Conservation (phyloP, 2,888 invertebrate species). For the Nemurella pictetii region DNA sequence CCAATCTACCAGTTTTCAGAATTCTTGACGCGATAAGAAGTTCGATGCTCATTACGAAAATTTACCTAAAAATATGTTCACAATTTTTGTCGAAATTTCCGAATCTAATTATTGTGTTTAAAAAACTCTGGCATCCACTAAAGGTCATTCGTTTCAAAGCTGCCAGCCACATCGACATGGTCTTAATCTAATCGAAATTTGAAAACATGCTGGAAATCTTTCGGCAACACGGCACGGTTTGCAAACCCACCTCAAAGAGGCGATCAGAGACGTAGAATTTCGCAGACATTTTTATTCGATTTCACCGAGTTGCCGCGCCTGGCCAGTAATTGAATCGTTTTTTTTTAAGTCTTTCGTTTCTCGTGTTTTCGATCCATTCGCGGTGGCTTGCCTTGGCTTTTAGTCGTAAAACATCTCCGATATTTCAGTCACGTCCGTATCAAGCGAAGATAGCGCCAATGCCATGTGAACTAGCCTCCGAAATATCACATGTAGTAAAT, state of each 20-base stretch:
- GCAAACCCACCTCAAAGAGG: background rate
- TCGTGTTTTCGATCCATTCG: conserved; percentile 5
- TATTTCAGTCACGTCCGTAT: background rate
- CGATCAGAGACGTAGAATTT: background rate
- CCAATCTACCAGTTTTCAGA: background rate
- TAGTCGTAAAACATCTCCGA: background rate
- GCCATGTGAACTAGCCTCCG: background rate
- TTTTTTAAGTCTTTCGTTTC: background rate
- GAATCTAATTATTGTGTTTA: background rate
- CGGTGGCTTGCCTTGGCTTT: background rate
- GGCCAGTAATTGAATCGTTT: background rate
- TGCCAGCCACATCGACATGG: background rate
- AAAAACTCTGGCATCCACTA: background rate
- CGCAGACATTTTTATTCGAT: background rate
- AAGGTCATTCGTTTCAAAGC: background rate
- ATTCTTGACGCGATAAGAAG: no score
- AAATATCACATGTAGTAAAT: background rate
- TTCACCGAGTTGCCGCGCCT: background rate
- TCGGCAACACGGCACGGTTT: background rate
- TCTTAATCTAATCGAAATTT: background rate
- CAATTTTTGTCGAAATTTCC: background rate
- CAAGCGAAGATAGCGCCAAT: background rate
- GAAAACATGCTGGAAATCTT: background rate
- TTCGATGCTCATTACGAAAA: no score
- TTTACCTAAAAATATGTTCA: background rate